Percentiles rank a stretch among this genome's conserved stretches.
Evolutionary conservation across 2,888 invertebrate species (phyloP).

Genomic region (Gymnocheta viridis): DNA sequence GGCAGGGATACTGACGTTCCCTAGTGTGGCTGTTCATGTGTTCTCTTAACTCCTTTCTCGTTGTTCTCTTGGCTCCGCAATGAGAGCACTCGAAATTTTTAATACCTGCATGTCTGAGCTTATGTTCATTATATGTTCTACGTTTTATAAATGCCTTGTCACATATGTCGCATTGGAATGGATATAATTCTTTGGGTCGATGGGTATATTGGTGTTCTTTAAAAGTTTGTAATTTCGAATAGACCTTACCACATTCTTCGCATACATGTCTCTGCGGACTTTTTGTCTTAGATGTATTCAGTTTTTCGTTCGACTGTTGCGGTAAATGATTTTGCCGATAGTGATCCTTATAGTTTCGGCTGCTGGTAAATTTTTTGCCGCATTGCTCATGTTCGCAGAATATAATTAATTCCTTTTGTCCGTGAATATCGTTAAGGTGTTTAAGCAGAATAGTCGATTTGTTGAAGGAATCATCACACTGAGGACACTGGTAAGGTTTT

Average conservation of each 20-base stretch:
- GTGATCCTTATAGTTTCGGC: conserved; percentile 61
- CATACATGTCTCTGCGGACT: conserved; percentile 64
- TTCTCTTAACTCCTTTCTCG: conserved; percentile 69
- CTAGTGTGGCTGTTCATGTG: conserved; percentile 75
- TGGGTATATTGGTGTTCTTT: conserved; percentile 73
- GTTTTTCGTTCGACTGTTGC: not conserved
- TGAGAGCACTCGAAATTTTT: conserved; percentile 74
- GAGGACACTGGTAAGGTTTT: conserved; percentile 33
- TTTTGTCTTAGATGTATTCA: conserved; percentile 9
- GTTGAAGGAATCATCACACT: conserved; percentile 69
- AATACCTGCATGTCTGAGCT: conserved; percentile 74
- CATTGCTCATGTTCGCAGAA: conserved; percentile 72
- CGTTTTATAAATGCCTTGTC: conserved; percentile 74
- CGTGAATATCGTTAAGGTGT: conserved; percentile 70
- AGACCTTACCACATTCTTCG: conserved; percentile 74
- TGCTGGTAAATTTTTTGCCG: conserved; percentile 68
- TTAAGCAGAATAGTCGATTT: conserved; percentile 65
- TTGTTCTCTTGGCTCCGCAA: conserved; percentile 75
- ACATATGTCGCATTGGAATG: conserved; percentile 76
- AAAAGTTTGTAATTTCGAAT: conserved; percentile 66
- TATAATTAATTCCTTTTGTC: conserved; percentile 64
- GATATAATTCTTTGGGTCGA: conserved; percentile 71
- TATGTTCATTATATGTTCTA: conserved; percentile 74
- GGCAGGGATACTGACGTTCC: conserved; percentile 73
- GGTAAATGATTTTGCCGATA: conserved; percentile 64